Evolutionary conservation across 1,140 invertebrate species (phyloP).

Genomic region (Protaetia brevitarsis): DNA sequence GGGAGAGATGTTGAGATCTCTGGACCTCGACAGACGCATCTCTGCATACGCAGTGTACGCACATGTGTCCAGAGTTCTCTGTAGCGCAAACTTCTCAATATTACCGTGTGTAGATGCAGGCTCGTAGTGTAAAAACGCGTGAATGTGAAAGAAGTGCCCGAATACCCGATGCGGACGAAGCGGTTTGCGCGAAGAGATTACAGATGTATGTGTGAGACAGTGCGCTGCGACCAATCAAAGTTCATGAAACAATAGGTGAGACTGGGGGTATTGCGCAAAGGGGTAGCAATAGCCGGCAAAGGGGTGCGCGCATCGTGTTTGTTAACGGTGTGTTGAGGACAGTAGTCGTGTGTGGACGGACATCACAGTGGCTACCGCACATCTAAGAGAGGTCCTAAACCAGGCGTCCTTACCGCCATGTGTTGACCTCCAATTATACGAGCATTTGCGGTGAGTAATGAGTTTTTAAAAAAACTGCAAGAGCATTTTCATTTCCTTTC

Average conservation of each 20-base stretch:
- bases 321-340: conserved; percentile 2
- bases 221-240: conserved; percentile 12
- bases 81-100: conserved; percentile 15
- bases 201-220: not conserved
- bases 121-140: not conserved
- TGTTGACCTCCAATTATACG: conserved; percentile 44
- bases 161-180: not conserved
- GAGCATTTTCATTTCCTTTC: not conserved
- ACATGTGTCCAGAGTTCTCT: conserved; percentile 37
- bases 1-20: conserved; percentile 33
- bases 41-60: conserved; percentile 43
- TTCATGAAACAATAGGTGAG: conserved; percentile 18
- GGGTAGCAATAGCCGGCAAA: conserved; percentile 1
- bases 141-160: not conserved
- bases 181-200: not conserved
- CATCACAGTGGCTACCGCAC: conserved; percentile 47
- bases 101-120: not conserved
- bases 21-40: conserved; percentile 44
- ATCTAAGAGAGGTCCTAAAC: conserved; percentile 46
- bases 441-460: conserved; percentile 44
- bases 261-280: conserved; percentile 12
- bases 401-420: conserved; percentile 43
- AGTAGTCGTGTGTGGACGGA: conserved; percentile 9
- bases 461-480: not conserved
- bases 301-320: conserved; percentile 4